phyloP scores from a whole-genome alignment of 2,888 invertebrate genomes.

The Gastracanthus pulcherrimus region DNA sequence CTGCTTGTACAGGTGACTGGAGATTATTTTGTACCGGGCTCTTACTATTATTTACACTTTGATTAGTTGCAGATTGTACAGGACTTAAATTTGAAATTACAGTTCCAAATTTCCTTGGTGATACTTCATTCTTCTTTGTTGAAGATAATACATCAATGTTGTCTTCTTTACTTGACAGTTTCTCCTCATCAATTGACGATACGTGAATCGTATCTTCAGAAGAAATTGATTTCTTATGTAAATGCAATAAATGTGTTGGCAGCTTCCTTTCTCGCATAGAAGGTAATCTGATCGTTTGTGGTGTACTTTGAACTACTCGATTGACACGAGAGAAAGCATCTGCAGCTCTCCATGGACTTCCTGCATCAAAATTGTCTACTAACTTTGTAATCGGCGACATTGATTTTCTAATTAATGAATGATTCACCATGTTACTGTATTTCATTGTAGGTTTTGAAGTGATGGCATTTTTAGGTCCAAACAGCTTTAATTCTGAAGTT shows the following conservation, averaged over 20 bases:
- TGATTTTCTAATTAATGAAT: conserved; percentile 61
- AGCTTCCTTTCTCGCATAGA: conserved; percentile 33
- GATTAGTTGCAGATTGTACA: background rate
- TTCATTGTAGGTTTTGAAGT: conserved; percentile 24
- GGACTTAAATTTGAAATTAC: conserved; percentile 64
- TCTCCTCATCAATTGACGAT: background rate
- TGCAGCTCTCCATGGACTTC: conserved; percentile 68
- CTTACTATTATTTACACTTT: background rate
- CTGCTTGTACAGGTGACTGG: background rate
- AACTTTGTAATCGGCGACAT: conserved; percentile 67
- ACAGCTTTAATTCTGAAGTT: conserved; percentile 53
- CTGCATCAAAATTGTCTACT: conserved; percentile 60
- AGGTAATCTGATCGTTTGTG: conserved; percentile 58
- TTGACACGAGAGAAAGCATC: conserved; percentile 65
- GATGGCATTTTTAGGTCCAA: conserved; percentile 46
- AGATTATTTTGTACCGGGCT: background rate
- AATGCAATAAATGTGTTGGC: background rate
- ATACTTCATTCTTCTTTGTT: background rate
- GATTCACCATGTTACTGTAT: conserved; percentile 53
- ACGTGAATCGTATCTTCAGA: conserved; percentile 49
- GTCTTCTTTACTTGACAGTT: conserved; percentile 7
- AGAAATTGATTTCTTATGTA: conserved; percentile 41
- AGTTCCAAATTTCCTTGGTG: conserved; percentile 66
- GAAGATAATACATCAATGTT: no score
- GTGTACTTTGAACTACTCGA: conserved; percentile 69